These are phyloP conservation scores for Peromyscus leucopus DNA, from an alignment of 2,113 vertebrate genomes.

Conservation along the genomic window DNA sequence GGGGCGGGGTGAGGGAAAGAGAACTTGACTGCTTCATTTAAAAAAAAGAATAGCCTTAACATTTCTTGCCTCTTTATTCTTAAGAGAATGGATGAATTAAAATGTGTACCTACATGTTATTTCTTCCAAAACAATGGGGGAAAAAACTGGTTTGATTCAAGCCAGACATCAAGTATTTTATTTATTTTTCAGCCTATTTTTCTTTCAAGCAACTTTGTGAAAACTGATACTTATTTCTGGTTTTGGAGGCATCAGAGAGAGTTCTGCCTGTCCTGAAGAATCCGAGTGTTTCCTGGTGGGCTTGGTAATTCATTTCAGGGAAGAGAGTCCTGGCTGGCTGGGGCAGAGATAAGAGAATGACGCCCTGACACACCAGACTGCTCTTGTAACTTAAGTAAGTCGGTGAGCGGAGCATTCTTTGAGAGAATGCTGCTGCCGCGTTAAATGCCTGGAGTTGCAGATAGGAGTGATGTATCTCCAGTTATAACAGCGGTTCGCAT, in stretches of 20 bases:
- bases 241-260: background rate
- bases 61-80: slow-evolving; percentile 22
- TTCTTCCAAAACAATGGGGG: slow-evolving; percentile 28
- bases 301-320: slow-evolving; percentile 70
- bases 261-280: slow-evolving; percentile 76
- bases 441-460: background rate
- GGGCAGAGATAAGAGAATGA: slow-evolving; percentile 2
- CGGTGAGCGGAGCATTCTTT: background rate
- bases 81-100: background rate
- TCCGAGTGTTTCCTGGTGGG: background rate
- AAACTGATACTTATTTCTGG: slow-evolving; percentile 11
- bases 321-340: background rate
- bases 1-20: rapidly evolving
- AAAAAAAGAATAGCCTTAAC: background rate
- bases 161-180: background rate
- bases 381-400: background rate
- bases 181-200: slow-evolving; percentile 39
- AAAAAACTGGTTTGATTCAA: background rate
- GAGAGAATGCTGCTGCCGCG: background rate
- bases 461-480: background rate
- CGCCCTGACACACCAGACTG: background rate
- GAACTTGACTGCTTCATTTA: background rate
- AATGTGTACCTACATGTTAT: background rate
- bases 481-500: background rate
- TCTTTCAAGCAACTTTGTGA: background rate